Percentiles rank a stretch among this genome's conserved stretches.
Evolutionary conservation across 2,113 vertebrate genomes (phyloP).

Genomic region (Tursiops truncatus): DNA sequence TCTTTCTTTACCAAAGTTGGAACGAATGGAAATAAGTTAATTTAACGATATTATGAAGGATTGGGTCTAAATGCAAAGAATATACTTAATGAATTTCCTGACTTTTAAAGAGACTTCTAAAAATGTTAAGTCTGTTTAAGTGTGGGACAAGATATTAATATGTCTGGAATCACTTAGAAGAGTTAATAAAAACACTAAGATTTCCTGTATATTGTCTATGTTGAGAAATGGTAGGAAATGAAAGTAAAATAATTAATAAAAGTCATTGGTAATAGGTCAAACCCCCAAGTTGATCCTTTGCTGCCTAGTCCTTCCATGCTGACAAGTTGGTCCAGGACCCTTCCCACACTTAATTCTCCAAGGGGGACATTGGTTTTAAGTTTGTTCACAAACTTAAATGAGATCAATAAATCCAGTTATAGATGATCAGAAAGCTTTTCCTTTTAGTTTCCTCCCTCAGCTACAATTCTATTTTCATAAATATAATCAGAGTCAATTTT

Average conservation of each 20-base stretch:
- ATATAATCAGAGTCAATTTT: background rate
- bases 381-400: background rate
- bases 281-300: background rate
- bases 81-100: background rate
- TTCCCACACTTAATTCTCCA: background rate
- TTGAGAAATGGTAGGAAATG: background rate
- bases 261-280: background rate
- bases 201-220: background rate
- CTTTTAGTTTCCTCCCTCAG: background rate
- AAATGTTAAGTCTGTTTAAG: slow-evolving; percentile 17
- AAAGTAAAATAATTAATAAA: slow-evolving; percentile 5
- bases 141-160: background rate
- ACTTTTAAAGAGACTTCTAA: background rate
- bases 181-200: background rate
- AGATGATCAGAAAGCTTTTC: background rate
- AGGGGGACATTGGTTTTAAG: background rate
- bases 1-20: background rate
- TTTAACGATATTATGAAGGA: background rate
- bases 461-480: slow-evolving; percentile 13
- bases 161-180: background rate
- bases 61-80: background rate
- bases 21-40: background rate
- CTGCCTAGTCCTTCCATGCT: background rate
- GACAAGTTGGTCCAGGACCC: background rate
- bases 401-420: background rate